Evolutionary conservation across 92 coral and sea anemone species (phyloP), one percentile per base, ranked within the genome.

Genomic region (Porites divaricata): DNA sequence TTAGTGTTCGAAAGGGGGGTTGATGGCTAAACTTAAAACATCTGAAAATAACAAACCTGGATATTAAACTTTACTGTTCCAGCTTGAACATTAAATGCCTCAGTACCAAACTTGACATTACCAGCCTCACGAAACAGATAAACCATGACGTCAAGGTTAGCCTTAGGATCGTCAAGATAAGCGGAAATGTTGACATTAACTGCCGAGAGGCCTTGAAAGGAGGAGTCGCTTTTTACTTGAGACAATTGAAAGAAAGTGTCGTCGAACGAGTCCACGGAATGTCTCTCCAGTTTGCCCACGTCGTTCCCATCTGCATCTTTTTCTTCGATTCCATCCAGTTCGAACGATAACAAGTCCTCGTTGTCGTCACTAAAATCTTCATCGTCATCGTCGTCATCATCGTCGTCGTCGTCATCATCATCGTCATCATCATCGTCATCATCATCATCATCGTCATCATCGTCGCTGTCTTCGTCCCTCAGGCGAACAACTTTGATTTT

Each of bases 61-160:
- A 80, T 69, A 35, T 80, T 80, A 19, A 80, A 80, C 67, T 80
- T 80, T 8, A 80, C 85, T 10, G 85, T 80, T 25, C 85, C 85
- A 56, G 67, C 53, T 19, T 80, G 68, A 17, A 80, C 85, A 10
- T 48, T 52, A 53, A 80, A 80, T 10, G 85, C 35, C 67, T 80
- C 85, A 41, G 25, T 80, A 1, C 85, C 85, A 80, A 80, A 80
- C 1, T 5, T 56, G 28, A 80, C 21, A 9, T 35, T 56, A 8
- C 85, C 85, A 35, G 35, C 76, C 10, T 56, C 57, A 19, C 76
- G 85, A 28, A 80, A 80, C 85, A 80, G 76, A 28, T 80, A 80
- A 14, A 80, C 25, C 72, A 80, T 80, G 45, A 80, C 20, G 26
- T 80, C 85, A 20, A 80, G 52, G 15, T 72, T 56, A 24, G 85